Evolutionary conservation across 2,888 invertebrate species (phyloP), one percentile per base, ranked within the genome.

Genomic region (Lumbricus terrestris): DNA sequence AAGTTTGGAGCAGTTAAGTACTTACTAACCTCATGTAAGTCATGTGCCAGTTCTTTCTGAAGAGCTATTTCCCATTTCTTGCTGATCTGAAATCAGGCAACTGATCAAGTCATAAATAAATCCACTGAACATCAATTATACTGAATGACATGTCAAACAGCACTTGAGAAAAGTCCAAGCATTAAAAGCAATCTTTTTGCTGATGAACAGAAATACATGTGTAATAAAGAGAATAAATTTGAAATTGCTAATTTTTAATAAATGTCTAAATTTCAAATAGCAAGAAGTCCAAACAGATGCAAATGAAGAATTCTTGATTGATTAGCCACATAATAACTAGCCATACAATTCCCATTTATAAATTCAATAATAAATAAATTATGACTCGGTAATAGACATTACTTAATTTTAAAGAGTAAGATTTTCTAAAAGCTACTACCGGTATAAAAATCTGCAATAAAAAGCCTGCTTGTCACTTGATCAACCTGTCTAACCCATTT

Each of bases 61-160:
- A 95, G 92, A 18, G 95, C 95, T 23, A 93, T 93, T 91, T 95
- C 95, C 95, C 95, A 95, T 93, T 95, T 95, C 92, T 94, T 94
- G 88, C 95, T 95, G 54, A 95, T 95, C 94, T 95, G 91, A 38
- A 92, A 93, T 40, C 88, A 34, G 90, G 82, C 35, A n/a, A 29
- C 29, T 42, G 15, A 40, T 38, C n/a, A n/a, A 69, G 69, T 34
- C n/a, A 38, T n/a, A 18, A 90, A 37, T 83, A 29, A 88, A 13
- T 88, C 47, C 23, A 16, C 1, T 88, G n/a, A 42, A 42, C 54
- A 29, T 69, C 16, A 69, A 16, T n/a, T n/a, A n/a, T n/a, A 69
- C n/a, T n/a, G n/a, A 69, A 0, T 29, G n/a, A 69, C n/a, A 11
- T n/a, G 13, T n/a, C 29, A 69, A 69, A n/a, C 16, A 69, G n/a